Evolutionary conservation across 2,113 vertebrate genomes (phyloP).

Genomic region (Diphyllodes magnificus): DNA sequence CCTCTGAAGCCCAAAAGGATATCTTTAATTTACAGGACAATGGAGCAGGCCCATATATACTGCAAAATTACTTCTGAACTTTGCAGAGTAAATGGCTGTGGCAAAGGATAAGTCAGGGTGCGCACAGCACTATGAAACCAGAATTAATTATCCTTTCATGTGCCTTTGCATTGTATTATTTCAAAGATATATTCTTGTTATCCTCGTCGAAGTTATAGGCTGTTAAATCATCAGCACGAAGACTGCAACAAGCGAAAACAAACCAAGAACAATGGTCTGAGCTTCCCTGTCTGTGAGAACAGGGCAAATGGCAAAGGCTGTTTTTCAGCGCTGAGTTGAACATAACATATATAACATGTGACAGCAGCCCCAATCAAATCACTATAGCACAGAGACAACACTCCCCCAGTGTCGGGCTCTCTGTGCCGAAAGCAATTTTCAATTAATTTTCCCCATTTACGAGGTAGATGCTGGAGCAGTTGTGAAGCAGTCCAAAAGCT

Average conservation of each 20-base stretch:
- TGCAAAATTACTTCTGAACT: slow-evolving; percentile 3
- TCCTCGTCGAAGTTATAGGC: neutral
- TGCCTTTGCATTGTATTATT: neutral
- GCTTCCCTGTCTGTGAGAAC: neutral
- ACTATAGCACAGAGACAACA: neutral
- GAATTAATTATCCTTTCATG: neutral
- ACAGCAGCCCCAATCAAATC: slow-evolving; percentile 51
- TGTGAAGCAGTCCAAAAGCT: neutral
- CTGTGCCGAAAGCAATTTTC: neutral
- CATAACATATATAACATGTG: slow-evolving; percentile 53
- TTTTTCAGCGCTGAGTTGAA: neutral
- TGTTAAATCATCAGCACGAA: neutral
- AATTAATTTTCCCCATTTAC: slow-evolving; percentile 34
- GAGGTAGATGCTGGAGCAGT: neutral
- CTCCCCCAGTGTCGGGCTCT: neutral
- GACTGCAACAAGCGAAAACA: slow-evolving; percentile 19
- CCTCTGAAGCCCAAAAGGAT: neutral
- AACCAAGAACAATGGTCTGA: slow-evolving; percentile 24
- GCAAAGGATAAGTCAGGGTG: slow-evolving; percentile 14
- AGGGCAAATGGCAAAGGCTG: slow-evolving; percentile 2
- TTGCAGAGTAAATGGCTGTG: neutral
- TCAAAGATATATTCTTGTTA: neutral
- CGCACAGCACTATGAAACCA: neutral
- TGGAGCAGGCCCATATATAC: neutral
- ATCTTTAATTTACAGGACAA: neutral